Evolutionary conservation across 2,113 vertebrate species (phyloP).

Genomic region (Sapayoa aenigma): DNA sequence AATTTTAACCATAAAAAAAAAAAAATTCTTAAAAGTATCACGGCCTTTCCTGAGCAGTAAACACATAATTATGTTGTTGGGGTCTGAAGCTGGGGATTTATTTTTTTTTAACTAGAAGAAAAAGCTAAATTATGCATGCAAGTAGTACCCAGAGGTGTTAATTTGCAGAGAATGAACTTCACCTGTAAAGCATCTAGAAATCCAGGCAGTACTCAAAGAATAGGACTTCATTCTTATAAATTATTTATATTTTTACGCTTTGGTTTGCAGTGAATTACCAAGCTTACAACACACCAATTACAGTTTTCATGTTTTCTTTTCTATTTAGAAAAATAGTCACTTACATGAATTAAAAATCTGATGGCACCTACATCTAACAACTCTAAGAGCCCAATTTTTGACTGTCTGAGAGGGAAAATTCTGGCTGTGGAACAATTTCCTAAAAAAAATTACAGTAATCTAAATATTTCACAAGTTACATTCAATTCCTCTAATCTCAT

Average conservation of each 20-base stretch:
- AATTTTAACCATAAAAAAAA: not conserved
- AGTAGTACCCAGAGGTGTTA: not conserved
- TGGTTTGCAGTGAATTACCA: not conserved
- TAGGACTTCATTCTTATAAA: not conserved
- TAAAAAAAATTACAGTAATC: not conserved
- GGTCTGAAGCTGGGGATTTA: not conserved
- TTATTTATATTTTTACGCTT: not conserved
- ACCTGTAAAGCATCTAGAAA: not conserved
- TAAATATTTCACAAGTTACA: not conserved
- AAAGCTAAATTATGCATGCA: not conserved
- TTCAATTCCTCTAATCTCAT: not conserved
- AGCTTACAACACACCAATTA: not conserved
- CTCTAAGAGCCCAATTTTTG: not conserved
- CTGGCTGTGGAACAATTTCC: not conserved
- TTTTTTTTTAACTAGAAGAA: not conserved
- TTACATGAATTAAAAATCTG: not conserved
- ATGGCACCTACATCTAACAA: not conserved
- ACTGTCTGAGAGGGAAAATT: not conserved
- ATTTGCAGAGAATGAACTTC: not conserved
- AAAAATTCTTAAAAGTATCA: not conserved
- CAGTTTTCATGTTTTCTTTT: not conserved
- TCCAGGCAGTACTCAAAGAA: not conserved
- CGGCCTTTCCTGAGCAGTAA: not conserved
- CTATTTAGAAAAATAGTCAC: not conserved
- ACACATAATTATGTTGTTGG: accelerated